Evolutionary conservation across 2,888 invertebrate genomes (phyloP), one percentile per base, ranked within the genome.

Genomic region (Schrankia costaestrigalis): DNA sequence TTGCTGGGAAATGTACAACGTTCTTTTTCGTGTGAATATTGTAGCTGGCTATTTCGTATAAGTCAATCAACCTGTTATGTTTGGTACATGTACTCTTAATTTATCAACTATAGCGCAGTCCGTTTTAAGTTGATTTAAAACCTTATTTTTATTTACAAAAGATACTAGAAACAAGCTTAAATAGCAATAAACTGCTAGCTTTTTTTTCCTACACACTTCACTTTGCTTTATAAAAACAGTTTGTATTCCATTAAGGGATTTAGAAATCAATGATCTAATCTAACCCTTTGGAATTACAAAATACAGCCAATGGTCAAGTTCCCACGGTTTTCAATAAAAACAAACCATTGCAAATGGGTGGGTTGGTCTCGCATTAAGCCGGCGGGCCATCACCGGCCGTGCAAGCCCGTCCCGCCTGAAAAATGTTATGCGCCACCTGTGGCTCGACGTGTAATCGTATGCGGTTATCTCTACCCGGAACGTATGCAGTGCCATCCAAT

Each of bases 361-460:
- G 67, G 69, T 65, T 65, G 71, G 73, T 67, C 64, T 68, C 66
- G 73, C 75, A 81, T 82, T 81, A 82, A 83, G 75, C 78, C 67
- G 65, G 61, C 58, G 59, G 58, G 55, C 63, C 51, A 57, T 66
- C 59, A 63, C 31, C 42, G 51, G 40, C 47, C 63, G 62, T 56
- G 58, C 69, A 62, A 63, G 70, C 64, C 73, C 71, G 71, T 61
- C 64, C 69, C 66, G 63, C 57, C 69, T 81, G 85, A 88, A 89
- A 89, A 89, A 88, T 87, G 86, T 85, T 81, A 86, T 85, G 60
- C 78, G 77, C 88, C 88, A 88, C 88, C 88, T 89, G 88, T 89
- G 74, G 88, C 73, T 63, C 77, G 64, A 64, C 62, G 63, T 67
- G 78, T 84, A 81, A 85, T 84, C 84, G 85, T 83, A 86, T 87